Evolutionary conservation across 2,797 vertebrate species (phyloP), one percentile per base, ranked within the genome.

Genomic region (Arnoldichthys spilopterus): DNA sequence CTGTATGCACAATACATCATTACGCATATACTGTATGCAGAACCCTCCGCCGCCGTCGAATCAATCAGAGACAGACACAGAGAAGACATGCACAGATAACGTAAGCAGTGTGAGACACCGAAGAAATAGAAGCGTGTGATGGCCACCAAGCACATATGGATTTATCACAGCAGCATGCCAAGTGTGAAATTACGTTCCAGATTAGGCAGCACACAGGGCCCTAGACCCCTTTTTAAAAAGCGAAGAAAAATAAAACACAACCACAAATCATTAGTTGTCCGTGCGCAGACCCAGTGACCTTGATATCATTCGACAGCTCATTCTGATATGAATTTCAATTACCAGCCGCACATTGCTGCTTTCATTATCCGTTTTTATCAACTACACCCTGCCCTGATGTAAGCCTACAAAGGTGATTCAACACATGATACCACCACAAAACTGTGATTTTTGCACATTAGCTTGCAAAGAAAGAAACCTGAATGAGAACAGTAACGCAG

Each of bases 401-500:
- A 22, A 30, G 45, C 45, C 26, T 18, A 9, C 37, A 18, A 59
- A 16, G 51, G 51, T 40, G 54, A 59, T 16, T 24, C 28, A 47
- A 47, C 16, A 16, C 32, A 2, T 16, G 49, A 20, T 26, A 26
- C 37, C 43, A 20, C 68, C 4, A 0, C 53, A 15, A 47, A 2
- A 34, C 28, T 1, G n/a, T n/a, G 64, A 69, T 53, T 28, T 51
- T 37, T 49, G 7, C n/a, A 45, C 5, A 37, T 59, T 47, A 61
- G 34, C 43, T n/a, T 47, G 71, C 13, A 6, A 34, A 51, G 24
- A 47, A 61, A 20, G 32, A 74, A 74, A 56, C 2, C 3, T 59
- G 30, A 62, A 63, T 34, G 73, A 20, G 64, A 76, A 75, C 76
- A 77, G 47, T 73, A 73, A 73, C 40, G 15, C 13, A 12, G 40